Base-by-base conservation (phyloP, 2,113 vertebrate genomes). In the Callospermophilus lateralis region DNA sequence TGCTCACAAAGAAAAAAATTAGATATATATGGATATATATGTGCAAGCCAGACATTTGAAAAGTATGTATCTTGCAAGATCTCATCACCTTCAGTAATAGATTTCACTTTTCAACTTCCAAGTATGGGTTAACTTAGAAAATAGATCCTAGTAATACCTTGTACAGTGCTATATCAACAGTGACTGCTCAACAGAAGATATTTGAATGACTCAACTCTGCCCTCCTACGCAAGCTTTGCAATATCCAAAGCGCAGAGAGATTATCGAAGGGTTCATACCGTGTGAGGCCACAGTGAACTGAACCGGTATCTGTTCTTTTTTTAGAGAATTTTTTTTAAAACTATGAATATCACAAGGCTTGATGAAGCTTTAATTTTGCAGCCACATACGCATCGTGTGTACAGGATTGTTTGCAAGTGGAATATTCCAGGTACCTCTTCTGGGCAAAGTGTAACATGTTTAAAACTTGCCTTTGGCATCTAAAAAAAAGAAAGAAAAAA, bases 31-130 rank as follows among this genome's bases (percentile, higher is more conserved):
- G 13, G 8, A 61, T 30, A 4, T 39, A 3, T 78, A 37, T 24
- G 4, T 90, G 3, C 15, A 85, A 42, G 15, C 42, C 95, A 87
- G 19, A 93, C 65, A 77, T 86, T 84, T 89, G 4, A 19, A 85
- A 90, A 74, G 72, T n/a, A 85, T 28, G 1, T 24, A 26, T n/a
- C 53, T 84, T 80, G 7, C 12, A 96, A 73, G 55, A 34, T 89
- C 88, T 93, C 20, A 61, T 88, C 67, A 42, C 65, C 19, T 53
- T 79, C 83, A 73, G 13, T 77, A 77, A 67, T 51, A 90, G 92
- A 89, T 84, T 93, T 79, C 87, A 68, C 63, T 95, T 96, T 87
- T 22, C 45, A 87, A 70, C 37, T 84, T 55, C 28, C n/a, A 83
- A 84, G 37, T 22, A 73, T 34, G 51, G 22, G 85, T 91, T 96